These are phyloP conservation scores for Sceloporus undulatus DNA, from an alignment of 2,113 vertebrate genomes.

Conservation along the genomic window DNA sequence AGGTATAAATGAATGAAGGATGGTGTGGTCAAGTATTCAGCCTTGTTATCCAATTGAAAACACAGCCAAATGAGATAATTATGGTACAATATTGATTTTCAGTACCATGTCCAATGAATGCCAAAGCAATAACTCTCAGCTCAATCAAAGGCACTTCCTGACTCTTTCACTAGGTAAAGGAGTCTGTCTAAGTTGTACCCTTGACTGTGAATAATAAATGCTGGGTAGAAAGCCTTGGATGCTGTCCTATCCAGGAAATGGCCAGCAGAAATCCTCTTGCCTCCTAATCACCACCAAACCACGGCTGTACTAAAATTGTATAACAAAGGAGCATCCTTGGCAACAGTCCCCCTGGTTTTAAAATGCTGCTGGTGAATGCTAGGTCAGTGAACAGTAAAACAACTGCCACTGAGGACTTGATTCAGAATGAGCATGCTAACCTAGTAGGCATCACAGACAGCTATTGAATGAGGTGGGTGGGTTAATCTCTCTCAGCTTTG, in stretches of 20 bases:
- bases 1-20: slow-evolving; percentile 54
- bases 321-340: no score
- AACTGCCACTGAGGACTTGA: no score
- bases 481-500: no score
- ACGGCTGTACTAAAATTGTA: neutral
- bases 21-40: slow-evolving; percentile 49
- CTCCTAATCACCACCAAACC: neutral
- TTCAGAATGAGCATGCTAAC: no score
- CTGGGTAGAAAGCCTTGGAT: neutral
- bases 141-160: neutral
- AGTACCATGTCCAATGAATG: slow-evolving; percentile 59
- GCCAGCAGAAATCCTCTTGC: neutral
- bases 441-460: no score
- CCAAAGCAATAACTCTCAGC: slow-evolving; percentile 61
- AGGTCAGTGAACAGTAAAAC: no score
- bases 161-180: slow-evolving; percentile 34
- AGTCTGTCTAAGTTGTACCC: neutral
- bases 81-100: slow-evolving; percentile 65
- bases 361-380: no score
- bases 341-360: no score
- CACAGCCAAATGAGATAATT: slow-evolving; percentile 72
- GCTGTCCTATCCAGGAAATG: neutral
- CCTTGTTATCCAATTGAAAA: slow-evolving; percentile 71
- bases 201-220: neutral
- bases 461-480: no score